phyloP scores from a whole-genome alignment of 2,797 vertebrate genomes.

The Diplodus sargus region DNA sequence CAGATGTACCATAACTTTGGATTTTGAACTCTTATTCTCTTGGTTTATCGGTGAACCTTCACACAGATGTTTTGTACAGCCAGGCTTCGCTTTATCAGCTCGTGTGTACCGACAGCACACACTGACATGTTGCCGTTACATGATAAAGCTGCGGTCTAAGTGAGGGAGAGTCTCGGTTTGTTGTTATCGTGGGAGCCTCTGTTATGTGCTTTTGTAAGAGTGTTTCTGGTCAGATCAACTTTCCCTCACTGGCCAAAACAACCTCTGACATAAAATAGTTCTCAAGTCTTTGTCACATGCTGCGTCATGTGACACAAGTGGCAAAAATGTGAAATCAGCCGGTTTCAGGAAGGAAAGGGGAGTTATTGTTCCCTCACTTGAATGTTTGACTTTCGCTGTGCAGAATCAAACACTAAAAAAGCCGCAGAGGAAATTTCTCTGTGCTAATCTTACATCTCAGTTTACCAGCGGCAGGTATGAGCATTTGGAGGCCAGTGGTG shows the following conservation, averaged over 20 bases:
- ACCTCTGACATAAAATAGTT: constrained; percentile 4
- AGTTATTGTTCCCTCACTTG: neutral
- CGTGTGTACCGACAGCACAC: neutral
- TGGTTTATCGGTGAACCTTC: constrained; percentile 33
- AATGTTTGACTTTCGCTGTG: neutral
- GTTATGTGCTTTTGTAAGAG: neutral
- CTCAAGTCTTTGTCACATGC: constrained; percentile 9
- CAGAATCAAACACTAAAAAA: neutral
- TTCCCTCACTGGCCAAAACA: constrained; percentile 5
- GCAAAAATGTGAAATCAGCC: neutral
- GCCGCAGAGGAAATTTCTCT: neutral
- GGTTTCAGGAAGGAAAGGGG: neutral
- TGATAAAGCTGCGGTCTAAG: neutral
- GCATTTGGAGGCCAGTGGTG: neutral
- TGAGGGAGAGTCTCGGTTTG: neutral
- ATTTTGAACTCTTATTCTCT: neutral
- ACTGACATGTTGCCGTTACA: neutral
- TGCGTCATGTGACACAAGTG: neutral
- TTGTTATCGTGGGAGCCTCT: neutral
- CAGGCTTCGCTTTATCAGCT: constrained; percentile 3
- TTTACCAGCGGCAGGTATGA: rapidly evolving
- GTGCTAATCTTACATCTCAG: neutral
- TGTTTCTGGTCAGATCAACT: neutral
- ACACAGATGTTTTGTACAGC: neutral
- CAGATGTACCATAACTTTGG: neutral